Evolutionary conservation across 2,797 vertebrate genomes (phyloP).

Genomic region (Rhabdophis nuchalis): DNA sequence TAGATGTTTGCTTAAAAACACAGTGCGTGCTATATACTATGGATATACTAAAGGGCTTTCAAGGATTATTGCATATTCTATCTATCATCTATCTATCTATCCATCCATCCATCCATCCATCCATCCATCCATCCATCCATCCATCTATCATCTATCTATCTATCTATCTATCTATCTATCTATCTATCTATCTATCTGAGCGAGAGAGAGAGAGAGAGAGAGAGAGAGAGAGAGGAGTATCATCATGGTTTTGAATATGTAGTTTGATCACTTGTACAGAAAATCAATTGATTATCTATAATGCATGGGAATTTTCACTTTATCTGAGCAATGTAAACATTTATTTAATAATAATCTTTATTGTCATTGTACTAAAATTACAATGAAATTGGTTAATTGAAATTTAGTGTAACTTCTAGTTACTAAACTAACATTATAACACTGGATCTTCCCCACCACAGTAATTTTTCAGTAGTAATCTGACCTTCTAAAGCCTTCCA

Average conservation of each 20-base stretch:
- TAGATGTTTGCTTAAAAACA: background rate
- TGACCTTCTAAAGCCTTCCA: background rate
- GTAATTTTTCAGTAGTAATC: background rate
- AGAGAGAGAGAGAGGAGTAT: background rate
- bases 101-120: background rate
- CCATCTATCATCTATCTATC: background rate
- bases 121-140: background rate
- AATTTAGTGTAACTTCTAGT: no score
- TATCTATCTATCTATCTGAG: background rate
- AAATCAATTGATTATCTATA: background rate
- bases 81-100: background rate
- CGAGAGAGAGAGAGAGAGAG: background rate
- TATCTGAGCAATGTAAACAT: background rate
- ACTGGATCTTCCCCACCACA: background rate
- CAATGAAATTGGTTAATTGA: no score
- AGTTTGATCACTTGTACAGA: background rate
- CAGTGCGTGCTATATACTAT: background rate
- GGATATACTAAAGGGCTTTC: background rate
- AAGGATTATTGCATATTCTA: background rate
- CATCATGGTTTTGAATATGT: background rate
- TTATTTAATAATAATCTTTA: no score
- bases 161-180: background rate
- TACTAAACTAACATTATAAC: background rate
- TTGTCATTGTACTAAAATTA: no score
- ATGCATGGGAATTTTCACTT: background rate